Base-by-base conservation (phyloP, 2,888 invertebrate genomes). In the Heliconius hortense region DNA sequence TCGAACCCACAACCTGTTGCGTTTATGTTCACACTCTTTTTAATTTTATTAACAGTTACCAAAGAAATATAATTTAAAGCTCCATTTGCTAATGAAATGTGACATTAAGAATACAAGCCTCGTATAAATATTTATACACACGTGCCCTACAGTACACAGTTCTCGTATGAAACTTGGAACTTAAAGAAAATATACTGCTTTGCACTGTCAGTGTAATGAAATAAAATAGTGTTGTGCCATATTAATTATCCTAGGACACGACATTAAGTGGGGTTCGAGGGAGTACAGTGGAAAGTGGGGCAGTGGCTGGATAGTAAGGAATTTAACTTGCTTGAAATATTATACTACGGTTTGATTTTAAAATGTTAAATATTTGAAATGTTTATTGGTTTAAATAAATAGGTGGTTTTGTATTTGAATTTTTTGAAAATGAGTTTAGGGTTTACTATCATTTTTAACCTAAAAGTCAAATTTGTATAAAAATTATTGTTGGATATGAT, bases 201-300 rank as follows among this genome's bases (percentile, higher is more conserved):
- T 86, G 85, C 82, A 80, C 85, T 83, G 86, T 86, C 86, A 84
- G 85, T 85, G 88, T 91, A 91, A 92, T 90, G 88, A 88, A 91
- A 91, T 93, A 92, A 92, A 92, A 90, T 92, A 92, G 90, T 89
- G 88, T 87, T 82, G 84, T 82, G 81, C 85, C 83, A 89, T 91
- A 93, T 92, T 93, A 92, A 93, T 93, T 93, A 92, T 90, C 83
- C 82, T 79, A 82, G 86, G 88, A 89, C 92, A 93, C 90, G 93
- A 86, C 88, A 92, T 88, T 89, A 87, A 85, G 85, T 82, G 82
- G 82, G 81, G 84, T 81, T 82, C 78, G 79, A 80, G 81, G 80
- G 79, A 79, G 79, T 78, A 79, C 69, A 43, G 76, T 77, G 80
- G 82, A 78, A 80, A 81, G 80, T 79, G 67, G 78, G 79, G 77